These are phyloP conservation scores for Polia nebulosa DNA, from an alignment of 2,888 invertebrate genomes.

Conservation along the genomic window DNA sequence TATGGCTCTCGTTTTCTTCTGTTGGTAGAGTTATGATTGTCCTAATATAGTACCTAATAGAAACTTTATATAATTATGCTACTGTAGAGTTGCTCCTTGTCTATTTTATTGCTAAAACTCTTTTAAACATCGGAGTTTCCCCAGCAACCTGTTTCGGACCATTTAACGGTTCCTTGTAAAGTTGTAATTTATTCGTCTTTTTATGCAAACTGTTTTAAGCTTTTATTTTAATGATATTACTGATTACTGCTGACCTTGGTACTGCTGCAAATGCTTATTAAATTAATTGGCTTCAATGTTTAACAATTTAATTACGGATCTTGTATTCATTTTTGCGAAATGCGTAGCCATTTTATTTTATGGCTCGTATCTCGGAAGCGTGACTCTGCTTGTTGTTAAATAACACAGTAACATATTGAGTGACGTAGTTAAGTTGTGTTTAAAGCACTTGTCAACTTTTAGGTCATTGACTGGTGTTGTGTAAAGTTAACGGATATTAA, in stretches of 20 bases:
- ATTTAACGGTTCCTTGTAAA: slow-evolving; percentile 52
- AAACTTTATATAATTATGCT: slow-evolving; percentile 9
- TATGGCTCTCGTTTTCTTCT: neutral
- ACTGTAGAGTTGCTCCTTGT: slow-evolving; percentile 7
- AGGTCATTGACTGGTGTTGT: slow-evolving; percentile 10
- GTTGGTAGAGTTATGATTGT: neutral
- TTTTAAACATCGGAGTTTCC: slow-evolving; percentile 23
- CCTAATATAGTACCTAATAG: neutral
- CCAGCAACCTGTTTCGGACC: slow-evolving; percentile 42
- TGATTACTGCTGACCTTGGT: slow-evolving; percentile 30
- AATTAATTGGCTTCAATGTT: slow-evolving; percentile 11
- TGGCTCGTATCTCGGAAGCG: neutral
- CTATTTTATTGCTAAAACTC: slow-evolving; percentile 24
- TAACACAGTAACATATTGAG: neutral
- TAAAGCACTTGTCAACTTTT: neutral
- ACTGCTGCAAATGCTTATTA: slow-evolving; percentile 31
- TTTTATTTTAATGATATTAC: slow-evolving; percentile 32
- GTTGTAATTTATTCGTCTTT: slow-evolving; percentile 39
- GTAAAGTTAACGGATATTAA: neutral
- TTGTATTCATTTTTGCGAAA: neutral
- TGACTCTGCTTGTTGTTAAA: neutral
- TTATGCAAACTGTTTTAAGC: slow-evolving; percentile 25
- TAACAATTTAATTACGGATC: neutral
- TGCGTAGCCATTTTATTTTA: neutral
- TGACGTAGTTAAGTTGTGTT: neutral